These are phyloP conservation scores for Drosophila pseudoananassae DNA, from an alignment of 1,140 invertebrate genomes.

Conservation along the genomic window DNA sequence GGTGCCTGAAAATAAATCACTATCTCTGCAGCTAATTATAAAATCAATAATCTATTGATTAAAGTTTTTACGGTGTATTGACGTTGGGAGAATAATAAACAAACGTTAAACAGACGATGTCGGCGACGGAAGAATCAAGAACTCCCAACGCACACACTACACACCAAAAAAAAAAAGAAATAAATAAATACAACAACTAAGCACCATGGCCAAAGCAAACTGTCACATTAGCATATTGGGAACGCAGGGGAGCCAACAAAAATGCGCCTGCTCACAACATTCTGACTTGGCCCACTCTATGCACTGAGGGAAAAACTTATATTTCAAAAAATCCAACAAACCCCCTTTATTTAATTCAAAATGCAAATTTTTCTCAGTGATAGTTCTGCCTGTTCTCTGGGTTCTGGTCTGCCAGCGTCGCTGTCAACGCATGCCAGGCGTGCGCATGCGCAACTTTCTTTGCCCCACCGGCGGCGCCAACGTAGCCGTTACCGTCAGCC, in stretches of 20 bases:
- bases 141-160: conserved; percentile 33
- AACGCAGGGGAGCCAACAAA: conserved; percentile 59
- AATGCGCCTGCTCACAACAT: conserved; percentile 50
- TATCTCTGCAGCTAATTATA: conserved; percentile 26
- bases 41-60: conserved; percentile 41
- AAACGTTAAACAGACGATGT: conserved; percentile 63
- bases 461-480: conserved; percentile 29
- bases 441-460: conserved; percentile 70
- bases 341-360: no score
- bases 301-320: conserved; percentile 6
- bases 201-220: conserved; percentile 58
- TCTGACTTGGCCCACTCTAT: conserved; percentile 25
- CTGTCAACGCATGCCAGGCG: conserved; percentile 21
- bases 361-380: conserved; percentile 12
- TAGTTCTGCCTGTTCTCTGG: conserved; percentile 8
- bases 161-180: conserved; percentile 23
- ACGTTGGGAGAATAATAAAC: conserved; percentile 66
- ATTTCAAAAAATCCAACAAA: no score
- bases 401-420: conserved; percentile 23
- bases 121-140: conserved; percentile 40
- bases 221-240: conserved; percentile 82
- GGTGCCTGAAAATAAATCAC: conserved; percentile 10
- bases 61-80: conserved; percentile 71
- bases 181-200: conserved; percentile 15
- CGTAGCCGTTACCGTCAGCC: conserved; percentile 12